A percentile compares a stretch with the other conserved stretches of the same genome.
phyloP scores from a whole-genome alignment of 2,888 invertebrate genomes.

The Cataglyphis livida region DNA sequence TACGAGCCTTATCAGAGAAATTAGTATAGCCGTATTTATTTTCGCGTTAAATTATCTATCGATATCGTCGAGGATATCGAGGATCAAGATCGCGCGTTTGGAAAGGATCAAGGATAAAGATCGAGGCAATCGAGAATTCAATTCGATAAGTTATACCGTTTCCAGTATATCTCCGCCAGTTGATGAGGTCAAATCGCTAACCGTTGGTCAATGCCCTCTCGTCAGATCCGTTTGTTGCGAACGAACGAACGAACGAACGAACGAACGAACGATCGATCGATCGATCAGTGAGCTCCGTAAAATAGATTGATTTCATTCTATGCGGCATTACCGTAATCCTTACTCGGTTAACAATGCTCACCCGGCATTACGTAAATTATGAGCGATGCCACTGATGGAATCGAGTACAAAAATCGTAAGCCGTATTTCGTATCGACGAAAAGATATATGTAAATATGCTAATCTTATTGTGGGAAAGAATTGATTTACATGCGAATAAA shows the following conservation, averaged over 20 bases:
- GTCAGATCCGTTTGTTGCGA: conserved; percentile 50
- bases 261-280: conserved; percentile 24
- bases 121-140: conserved; percentile 5
- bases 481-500: too few species aligned
- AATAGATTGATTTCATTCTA: conserved; percentile 58
- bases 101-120: conserved; percentile 5
- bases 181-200: conserved; percentile 70
- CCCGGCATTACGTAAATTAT: conserved; percentile 45
- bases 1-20: background rate
- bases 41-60: background rate
- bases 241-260: conserved; percentile 44
- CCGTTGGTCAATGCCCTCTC: conserved; percentile 69
- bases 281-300: conserved; percentile 21
- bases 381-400: conserved; percentile 19
- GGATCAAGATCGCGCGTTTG: background rate
- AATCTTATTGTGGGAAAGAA: background rate
- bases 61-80: background rate
- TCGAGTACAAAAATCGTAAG: background rate
- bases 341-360: conserved; percentile 41
- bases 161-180: conserved; percentile 44
- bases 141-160: conserved; percentile 56
- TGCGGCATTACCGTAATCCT: background rate
- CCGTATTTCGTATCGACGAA: background rate
- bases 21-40: background rate
- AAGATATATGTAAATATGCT: background rate